Evolutionary conservation across 2,797 vertebrate genomes (phyloP), one percentile per base, ranked within the genome.

Genomic region (Acanthopagrus latus): DNA sequence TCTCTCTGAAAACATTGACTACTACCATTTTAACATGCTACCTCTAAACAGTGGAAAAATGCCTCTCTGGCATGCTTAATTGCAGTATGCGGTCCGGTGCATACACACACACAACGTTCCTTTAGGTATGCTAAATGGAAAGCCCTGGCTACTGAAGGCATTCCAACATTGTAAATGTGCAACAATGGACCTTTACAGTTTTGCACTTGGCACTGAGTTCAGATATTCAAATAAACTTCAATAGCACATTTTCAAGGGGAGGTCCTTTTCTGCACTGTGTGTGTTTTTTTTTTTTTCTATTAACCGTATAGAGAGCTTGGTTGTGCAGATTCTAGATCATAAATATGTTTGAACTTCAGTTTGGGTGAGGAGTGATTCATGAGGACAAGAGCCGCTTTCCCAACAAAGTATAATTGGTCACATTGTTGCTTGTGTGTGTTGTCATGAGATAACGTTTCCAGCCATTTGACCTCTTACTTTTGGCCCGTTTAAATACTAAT

Each of bases 361-460:
- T 74, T 59, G 60, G 58, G 65, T 68, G 74, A 78, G 62, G 78
- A 83, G 57, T 82, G 91, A 91, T 91, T 92, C 70, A 86, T 57
- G 71, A 76, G 71, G 50, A 29, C 74, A 60, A 25, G 68, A 81
- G 79, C 63, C 2, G 25, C 71, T 77, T 77, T 82, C 59, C 79
- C 78, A 80, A 57, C 72, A 76, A 90, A 81, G 83, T 89, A 87
- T 80, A 92, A 92, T 85, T 77, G 78, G 83, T 84, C 82, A 85
- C 88, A 93, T 93, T 94, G 93, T 95, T 93, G 86, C 77, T 81
- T 74, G 80, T 88, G 90, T 89, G 84, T 93, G 93, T 87, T 91
- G 85, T 90, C 89, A 87, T 86, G 89, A 94, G 94, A 95, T 95
- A 95, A 94, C 91, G 90, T 94, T 94, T 93, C 89, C 91, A 91